These are phyloP conservation scores for Sebastes dallii DNA, from an alignment of 2,797 vertebrate genomes.

Conservation along the genomic window DNA sequence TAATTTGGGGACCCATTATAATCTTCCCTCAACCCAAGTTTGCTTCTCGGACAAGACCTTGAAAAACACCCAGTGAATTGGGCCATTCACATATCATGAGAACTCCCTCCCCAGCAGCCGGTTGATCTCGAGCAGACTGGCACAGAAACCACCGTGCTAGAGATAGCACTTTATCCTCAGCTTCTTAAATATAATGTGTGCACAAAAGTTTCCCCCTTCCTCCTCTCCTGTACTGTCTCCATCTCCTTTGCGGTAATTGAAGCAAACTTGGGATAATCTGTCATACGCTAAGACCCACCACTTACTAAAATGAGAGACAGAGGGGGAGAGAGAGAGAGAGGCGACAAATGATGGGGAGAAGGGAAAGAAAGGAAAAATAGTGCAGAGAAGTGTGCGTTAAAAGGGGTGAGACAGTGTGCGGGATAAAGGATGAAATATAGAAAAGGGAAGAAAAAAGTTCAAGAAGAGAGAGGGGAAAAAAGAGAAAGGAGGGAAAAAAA, in stretches of 20 bases:
- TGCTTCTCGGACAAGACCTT: slow-evolving; percentile 66
- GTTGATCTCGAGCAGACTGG: slow-evolving; percentile 66
- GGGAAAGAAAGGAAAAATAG: slow-evolving; percentile 61
- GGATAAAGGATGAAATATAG: slow-evolving; percentile 87
- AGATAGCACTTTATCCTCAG: slow-evolving; percentile 82
- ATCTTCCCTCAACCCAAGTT: slow-evolving; percentile 58
- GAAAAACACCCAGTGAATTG: slow-evolving; percentile 67
- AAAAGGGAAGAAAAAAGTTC: slow-evolving; percentile 77
- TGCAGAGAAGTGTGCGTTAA: slow-evolving; percentile 64
- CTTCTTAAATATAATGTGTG: slow-evolving; percentile 90
- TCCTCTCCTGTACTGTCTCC: slow-evolving; percentile 76
- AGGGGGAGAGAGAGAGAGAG: slow-evolving; percentile 45
- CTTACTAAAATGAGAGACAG: slow-evolving; percentile 89
- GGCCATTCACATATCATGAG: slow-evolving; percentile 68
- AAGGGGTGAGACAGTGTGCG: slow-evolving; percentile 71
- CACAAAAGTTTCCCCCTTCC: slow-evolving; percentile 83
- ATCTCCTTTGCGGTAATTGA: slow-evolving; percentile 88
- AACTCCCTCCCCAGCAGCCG: slow-evolving; percentile 54
- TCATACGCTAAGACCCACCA: slow-evolving; percentile 94
- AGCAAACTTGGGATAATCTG: slow-evolving; percentile 98
- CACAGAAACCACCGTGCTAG: slow-evolving; percentile 80
- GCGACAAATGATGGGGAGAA: slow-evolving; percentile 62
- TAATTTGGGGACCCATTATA: slow-evolving; percentile 61
- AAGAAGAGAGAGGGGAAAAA: slow-evolving; percentile 66
- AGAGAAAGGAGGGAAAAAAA: slow-evolving; percentile 47